Evolutionary conservation across 2,888 invertebrate genomes (phyloP).

Genomic region (Dynastes tityus): DNA sequence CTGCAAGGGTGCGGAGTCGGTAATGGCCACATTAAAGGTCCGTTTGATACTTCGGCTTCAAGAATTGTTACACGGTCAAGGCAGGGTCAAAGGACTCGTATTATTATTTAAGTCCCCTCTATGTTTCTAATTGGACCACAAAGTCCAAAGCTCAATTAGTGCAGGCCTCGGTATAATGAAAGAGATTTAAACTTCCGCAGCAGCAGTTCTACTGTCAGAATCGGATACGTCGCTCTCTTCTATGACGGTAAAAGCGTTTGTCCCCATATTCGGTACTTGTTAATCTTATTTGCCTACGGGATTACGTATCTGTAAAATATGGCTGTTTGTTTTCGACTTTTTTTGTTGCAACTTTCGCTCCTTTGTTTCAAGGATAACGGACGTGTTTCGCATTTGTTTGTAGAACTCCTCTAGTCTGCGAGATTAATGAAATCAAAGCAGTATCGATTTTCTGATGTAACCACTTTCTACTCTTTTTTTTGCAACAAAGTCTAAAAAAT

Average conservation of each 20-base stretch:
- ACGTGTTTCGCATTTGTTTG: constrained; percentile 23
- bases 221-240: constrained; percentile 16
- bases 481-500: too few species aligned
- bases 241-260: constrained; percentile 27
- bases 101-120: constrained; percentile 57
- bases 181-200: constrained; percentile 51
- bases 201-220: constrained; percentile 21
- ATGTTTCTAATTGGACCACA: constrained; percentile 58
- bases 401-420: not conserved
- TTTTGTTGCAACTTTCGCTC: constrained; percentile 9
- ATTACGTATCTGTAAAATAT: constrained; percentile 47
- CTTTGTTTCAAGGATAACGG: constrained; percentile 13
- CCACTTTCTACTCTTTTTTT: not conserved
- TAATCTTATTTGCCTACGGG: constrained; percentile 50
- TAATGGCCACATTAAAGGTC: constrained; percentile 56
- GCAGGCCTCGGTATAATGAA: constrained; percentile 55
- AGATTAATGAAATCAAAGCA: constrained; percentile 10
- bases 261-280: constrained; percentile 37
- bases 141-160: constrained; percentile 56
- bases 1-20: constrained; percentile 32
- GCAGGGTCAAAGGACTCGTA: constrained; percentile 58
- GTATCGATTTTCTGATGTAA: constrained; percentile 5
- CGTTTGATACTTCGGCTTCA: constrained; percentile 56
- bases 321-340: constrained; percentile 31
- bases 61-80: constrained; percentile 58